These are phyloP conservation scores for Lutraria rhynchaena DNA, from an alignment of 1,140 invertebrate species.

Conservation along the genomic window DNA sequence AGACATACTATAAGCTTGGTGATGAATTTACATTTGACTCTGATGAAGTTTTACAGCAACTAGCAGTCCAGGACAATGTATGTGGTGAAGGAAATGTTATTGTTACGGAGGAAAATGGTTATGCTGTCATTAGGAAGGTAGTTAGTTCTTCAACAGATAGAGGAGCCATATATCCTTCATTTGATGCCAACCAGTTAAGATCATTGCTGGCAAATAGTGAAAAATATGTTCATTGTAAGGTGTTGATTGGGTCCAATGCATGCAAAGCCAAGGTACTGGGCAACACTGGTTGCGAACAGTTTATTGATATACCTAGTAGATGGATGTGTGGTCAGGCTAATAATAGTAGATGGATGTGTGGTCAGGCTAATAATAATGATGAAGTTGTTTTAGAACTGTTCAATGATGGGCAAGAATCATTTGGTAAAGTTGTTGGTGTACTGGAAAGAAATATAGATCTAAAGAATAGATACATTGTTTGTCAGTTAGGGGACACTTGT, in stretches of 20 bases:
- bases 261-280: conserved; percentile 62
- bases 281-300: conserved; percentile 27
- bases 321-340: conserved; percentile 73
- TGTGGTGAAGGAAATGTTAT: not conserved
- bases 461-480: conserved; percentile 73
- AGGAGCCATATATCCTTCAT: conserved; percentile 52
- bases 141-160: conserved; percentile 42
- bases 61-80: not conserved
- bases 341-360: conserved; percentile 68
- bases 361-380: conserved; percentile 74
- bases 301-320: conserved; percentile 68
- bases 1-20: conserved; percentile 23
- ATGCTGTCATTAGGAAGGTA: conserved; percentile 54
- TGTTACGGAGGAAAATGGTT: conserved; percentile 54
- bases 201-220: conserved; percentile 43
- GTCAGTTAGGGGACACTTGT: conserved; percentile 68
- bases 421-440: conserved; percentile 76
- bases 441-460: conserved; percentile 68
- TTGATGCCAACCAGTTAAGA: conserved; percentile 45
- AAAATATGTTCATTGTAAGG: conserved; percentile 28
- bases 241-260: not conserved
- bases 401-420: conserved; percentile 2
- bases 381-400: conserved; percentile 75
- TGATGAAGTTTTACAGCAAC: conserved; percentile 43
- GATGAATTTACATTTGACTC: conserved; percentile 36